Conservation (phyloP, 2,888 invertebrate genomes). For the Mechanitis messenoides region DNA sequence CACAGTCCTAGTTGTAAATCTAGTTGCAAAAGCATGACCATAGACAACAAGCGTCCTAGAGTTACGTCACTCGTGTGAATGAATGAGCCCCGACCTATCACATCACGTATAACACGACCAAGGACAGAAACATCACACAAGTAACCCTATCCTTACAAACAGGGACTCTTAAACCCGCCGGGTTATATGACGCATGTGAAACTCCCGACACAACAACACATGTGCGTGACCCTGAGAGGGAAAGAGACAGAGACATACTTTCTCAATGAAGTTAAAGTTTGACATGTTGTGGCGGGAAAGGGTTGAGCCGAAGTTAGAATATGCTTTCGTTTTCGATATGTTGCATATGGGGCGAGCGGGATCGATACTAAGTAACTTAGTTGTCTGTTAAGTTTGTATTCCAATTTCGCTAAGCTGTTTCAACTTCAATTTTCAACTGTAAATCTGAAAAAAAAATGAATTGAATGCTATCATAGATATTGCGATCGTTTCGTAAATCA, state of each 20-base stretch:
- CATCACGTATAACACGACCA: slow-evolving; percentile 54
- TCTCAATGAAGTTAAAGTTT: slow-evolving; percentile 68
- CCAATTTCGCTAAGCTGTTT: slow-evolving; percentile 40
- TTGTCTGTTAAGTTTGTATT: slow-evolving; percentile 43
- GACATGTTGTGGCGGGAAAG: slow-evolving; percentile 64
- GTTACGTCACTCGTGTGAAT: slow-evolving; percentile 31
- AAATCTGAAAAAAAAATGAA: slow-evolving; percentile 47
- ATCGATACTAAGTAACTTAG: slow-evolving; percentile 59
- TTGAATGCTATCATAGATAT: slow-evolving; percentile 51
- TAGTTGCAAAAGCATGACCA: slow-evolving; percentile 75
- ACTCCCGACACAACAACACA: slow-evolving; percentile 56
- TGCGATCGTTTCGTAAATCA: slow-evolving; percentile 63
- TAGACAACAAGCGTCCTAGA: slow-evolving; percentile 54
- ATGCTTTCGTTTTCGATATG: slow-evolving; percentile 65
- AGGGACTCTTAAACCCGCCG: slow-evolving; percentile 37
- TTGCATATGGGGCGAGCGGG: slow-evolving; percentile 63
- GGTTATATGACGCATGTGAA: slow-evolving; percentile 56
- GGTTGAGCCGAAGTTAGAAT: slow-evolving; percentile 61
- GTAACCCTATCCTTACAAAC: slow-evolving; percentile 31
- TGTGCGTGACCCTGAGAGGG: slow-evolving; percentile 56
- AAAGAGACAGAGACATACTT: slow-evolving; percentile 56
- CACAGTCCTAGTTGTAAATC: slow-evolving; percentile 76
- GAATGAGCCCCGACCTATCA: slow-evolving; percentile 53
- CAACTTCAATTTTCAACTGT: slow-evolving; percentile 19
- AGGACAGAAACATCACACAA: slow-evolving; percentile 23